Conservation (phyloP, 2,888 invertebrate species). For the Polia nebulosa region DNA sequence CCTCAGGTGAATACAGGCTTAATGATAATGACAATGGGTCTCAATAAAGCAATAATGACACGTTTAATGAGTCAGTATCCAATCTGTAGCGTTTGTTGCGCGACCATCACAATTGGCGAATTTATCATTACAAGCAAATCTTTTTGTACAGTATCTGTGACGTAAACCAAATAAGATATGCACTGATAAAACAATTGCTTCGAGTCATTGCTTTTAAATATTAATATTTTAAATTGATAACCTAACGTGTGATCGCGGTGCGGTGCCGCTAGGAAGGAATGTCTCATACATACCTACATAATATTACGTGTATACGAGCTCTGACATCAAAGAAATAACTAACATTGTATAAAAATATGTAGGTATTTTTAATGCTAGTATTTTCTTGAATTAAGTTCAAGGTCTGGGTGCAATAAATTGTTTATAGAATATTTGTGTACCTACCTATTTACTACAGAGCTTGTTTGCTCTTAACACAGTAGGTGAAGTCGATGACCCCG, state of each 20-base stretch:
- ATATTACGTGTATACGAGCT: background rate
- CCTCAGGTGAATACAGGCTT: background rate
- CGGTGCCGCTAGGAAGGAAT: slow-evolving; percentile 11
- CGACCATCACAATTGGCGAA: slow-evolving; percentile 42
- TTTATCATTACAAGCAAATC: slow-evolving; percentile 49
- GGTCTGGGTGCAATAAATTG: slow-evolving; percentile 27
- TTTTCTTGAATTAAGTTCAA: slow-evolving; percentile 35
- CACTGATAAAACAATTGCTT: slow-evolving; percentile 43
- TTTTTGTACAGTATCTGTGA: slow-evolving; percentile 50
- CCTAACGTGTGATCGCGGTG: slow-evolving; percentile 3
- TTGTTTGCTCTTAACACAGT: slow-evolving; percentile 37
- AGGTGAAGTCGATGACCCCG: slow-evolving; percentile 53
- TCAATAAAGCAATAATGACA: slow-evolving; percentile 20
- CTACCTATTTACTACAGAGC: slow-evolving; percentile 34
- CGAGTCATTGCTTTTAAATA: slow-evolving; percentile 43
- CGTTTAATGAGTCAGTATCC: slow-evolving; percentile 21
- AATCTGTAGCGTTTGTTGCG: slow-evolving; percentile 25
- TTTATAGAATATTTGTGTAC: slow-evolving; percentile 23
- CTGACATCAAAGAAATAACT: slow-evolving; percentile 6
- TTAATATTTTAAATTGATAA: slow-evolving; percentile 39
- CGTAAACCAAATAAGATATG: slow-evolving; percentile 52
- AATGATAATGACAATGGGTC: slow-evolving; percentile 2
- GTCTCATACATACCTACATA: slow-evolving; percentile 8
- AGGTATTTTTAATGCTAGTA: slow-evolving; percentile 5
- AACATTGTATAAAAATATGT: slow-evolving; percentile 19